phyloP scores from a whole-genome alignment of 2,888 invertebrate species.

The Lasioglossum figueresi region DNA sequence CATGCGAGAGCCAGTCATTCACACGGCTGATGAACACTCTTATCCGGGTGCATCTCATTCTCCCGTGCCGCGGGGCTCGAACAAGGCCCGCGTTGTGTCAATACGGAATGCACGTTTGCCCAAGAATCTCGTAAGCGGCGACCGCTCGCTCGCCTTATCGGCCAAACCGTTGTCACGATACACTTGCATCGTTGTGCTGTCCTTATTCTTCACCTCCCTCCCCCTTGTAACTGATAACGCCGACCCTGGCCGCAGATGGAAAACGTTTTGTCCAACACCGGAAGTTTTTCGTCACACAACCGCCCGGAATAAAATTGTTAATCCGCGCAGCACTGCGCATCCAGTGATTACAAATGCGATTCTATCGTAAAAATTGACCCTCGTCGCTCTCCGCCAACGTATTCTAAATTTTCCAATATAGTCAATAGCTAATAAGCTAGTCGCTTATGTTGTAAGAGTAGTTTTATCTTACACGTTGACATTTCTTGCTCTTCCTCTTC shows the following conservation, averaged over 20 bases:
- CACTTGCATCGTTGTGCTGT: slow-evolving; percentile 39
- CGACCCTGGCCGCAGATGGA: slow-evolving; percentile 23
- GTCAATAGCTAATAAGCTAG: too few relatives aligned
- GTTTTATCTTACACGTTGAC: too few relatives aligned
- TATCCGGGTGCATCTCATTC: slow-evolving; percentile 54
- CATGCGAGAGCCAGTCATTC: slow-evolving; percentile 49
- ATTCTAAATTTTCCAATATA: too few relatives aligned
- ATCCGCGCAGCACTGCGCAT: neutral
- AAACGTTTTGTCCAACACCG: slow-evolving; percentile 29
- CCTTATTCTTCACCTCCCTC: slow-evolving; percentile 7
- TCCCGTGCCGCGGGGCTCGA: slow-evolving; percentile 46
- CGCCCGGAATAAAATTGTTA: neutral
- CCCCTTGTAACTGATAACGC: slow-evolving; percentile 31
- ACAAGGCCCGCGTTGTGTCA: slow-evolving; percentile 64
- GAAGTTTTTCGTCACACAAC: slow-evolving; percentile 10
- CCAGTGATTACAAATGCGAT: neutral
- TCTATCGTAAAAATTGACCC: neutral
- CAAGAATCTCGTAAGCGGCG: slow-evolving; percentile 60
- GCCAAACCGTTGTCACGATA: slow-evolving; percentile 53
- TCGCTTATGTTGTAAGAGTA: too few relatives aligned
- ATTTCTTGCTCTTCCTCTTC: neutral
- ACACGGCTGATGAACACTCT: slow-evolving; percentile 59
- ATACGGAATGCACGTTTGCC: slow-evolving; percentile 52
- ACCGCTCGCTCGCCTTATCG: slow-evolving; percentile 51
- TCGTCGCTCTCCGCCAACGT: neutral